These are phyloP conservation scores for Danionella cerebrum DNA, from an alignment of 2,113 vertebrate genomes.

Conservation along the genomic window DNA sequence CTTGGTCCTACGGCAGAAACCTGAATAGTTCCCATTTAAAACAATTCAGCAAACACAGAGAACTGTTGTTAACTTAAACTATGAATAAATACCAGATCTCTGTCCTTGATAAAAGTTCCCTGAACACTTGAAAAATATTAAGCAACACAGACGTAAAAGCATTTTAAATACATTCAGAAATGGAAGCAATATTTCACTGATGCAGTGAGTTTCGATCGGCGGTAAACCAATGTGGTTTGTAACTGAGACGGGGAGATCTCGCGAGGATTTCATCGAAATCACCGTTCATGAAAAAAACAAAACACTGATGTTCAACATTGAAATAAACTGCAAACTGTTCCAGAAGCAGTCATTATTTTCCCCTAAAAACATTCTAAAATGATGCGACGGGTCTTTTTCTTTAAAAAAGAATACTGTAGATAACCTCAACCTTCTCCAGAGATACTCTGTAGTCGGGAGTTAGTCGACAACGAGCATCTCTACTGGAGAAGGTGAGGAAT, in stretches of 20 bases:
- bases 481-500: constrained; percentile 35
- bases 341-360: background rate
- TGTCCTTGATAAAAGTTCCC: constrained; percentile 1
- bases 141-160: background rate
- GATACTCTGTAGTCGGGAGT: constrained; percentile 17
- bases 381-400: constrained; percentile 12
- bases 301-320: background rate
- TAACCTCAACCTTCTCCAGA: constrained; percentile 42
- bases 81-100: background rate
- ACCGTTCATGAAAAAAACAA: constrained; percentile 1
- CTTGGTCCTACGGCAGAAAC: too few species aligned
- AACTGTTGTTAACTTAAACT: background rate
- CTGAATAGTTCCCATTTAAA: too few species aligned
- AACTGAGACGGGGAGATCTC: constrained; percentile 24
- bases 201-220: constrained; percentile 33
- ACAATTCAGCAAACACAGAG: background rate
- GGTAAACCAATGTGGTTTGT: constrained; percentile 63
- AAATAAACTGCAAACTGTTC: background rate
- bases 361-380: constrained; percentile 25
- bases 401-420: constrained; percentile 43
- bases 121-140: background rate
- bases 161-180: background rate
- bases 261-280: constrained; percentile 71
- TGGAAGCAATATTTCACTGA: constrained; percentile 6
- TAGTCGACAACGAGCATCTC: background rate